phyloP scores from a whole-genome alignment of 2,797 vertebrate genomes.

The Rhinichthys osculus region DNA sequence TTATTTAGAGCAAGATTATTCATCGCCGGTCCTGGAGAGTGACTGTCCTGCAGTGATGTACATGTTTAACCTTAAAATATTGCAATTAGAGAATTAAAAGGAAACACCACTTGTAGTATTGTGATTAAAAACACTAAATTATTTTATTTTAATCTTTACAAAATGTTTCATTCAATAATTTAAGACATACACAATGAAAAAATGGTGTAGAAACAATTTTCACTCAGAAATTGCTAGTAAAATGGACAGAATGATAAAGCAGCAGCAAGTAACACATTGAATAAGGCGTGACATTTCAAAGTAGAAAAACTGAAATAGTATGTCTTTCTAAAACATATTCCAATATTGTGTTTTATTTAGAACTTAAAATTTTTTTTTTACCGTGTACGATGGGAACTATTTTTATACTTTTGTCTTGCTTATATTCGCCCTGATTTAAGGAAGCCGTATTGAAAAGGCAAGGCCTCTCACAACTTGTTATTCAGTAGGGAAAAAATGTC shows the following conservation, averaged over 20 bases:
- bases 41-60: no score
- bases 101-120: no score
- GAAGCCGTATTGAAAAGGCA: constrained; percentile 38
- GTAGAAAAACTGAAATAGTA: background rate
- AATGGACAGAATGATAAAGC: background rate
- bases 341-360: background rate
- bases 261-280: background rate
- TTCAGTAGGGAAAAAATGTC: constrained; percentile 25
- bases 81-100: background rate
- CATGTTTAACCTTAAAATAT: background rate
- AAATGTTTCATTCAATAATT: constrained; percentile 6
- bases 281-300: background rate
- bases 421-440: constrained; percentile 1
- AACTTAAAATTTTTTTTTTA: background rate
- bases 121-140: background rate
- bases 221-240: background rate
- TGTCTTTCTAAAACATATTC: background rate
- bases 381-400: background rate
- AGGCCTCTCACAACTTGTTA: constrained; percentile 44
- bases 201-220: background rate
- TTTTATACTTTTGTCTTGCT: constrained; percentile 26
- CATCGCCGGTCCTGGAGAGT: no score
- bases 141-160: background rate
- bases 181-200: background rate
- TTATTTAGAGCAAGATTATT: no score